phyloP scores from a whole-genome alignment of 2,888 invertebrate genomes.

The Chironomus tentans region DNA sequence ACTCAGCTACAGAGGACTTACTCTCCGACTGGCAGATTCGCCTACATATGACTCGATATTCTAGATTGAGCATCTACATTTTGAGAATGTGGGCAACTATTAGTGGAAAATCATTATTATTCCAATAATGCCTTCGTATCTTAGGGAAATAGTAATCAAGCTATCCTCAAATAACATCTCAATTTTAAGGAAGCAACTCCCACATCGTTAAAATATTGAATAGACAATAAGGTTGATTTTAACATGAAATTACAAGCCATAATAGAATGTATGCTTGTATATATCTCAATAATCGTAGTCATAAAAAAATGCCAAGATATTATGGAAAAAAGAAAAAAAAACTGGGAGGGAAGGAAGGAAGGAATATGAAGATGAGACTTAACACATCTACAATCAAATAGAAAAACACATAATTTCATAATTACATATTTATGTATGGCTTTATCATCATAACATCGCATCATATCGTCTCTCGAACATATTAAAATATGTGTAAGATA shows the following conservation, averaged over 20 bases:
- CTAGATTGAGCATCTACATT: no score
- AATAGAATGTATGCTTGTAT: neutral
- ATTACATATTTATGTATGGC: slow-evolving; percentile 19
- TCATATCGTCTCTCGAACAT: neutral
- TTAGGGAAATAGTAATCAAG: no score
- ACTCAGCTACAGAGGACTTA: no score
- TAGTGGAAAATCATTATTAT: no score
- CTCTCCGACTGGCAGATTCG: no score
- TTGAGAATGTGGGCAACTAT: no score
- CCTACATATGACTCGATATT: no score
- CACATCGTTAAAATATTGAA: neutral
- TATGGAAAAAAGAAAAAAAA: no score
- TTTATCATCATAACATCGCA: neutral
- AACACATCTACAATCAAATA: neutral
- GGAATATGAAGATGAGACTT: neutral
- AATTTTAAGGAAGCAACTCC: neutral
- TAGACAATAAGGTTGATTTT: neutral
- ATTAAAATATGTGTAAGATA: neutral
- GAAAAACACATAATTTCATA: slow-evolving; percentile 12
- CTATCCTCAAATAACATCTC: neutral
- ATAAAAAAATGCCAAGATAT: no score
- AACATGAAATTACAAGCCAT: neutral
- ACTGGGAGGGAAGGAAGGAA: no score
- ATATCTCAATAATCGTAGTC: no score
- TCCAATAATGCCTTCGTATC: no score